Conservation (phyloP, 2,888 invertebrate genomes). For the Clepsis dumicolana region DNA sequence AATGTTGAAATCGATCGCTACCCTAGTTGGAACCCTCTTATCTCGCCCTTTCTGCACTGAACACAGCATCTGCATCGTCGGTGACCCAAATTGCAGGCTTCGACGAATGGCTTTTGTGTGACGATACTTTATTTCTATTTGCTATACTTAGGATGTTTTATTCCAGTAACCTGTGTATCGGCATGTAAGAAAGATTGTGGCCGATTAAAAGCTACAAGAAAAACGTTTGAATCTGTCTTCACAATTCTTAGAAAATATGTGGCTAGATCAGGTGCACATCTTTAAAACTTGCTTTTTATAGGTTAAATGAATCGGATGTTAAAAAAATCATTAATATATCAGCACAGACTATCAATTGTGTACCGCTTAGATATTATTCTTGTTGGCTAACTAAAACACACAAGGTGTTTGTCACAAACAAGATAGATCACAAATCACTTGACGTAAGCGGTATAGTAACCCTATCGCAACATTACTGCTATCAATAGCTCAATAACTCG, state of each 20-base stretch:
- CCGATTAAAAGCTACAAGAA: background rate
- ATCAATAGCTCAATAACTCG: constrained; percentile 65
- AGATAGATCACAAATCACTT: constrained; percentile 29
- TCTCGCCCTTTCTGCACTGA: constrained; percentile 70
- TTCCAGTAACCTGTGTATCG: background rate
- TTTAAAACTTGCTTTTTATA: too few relatives aligned
- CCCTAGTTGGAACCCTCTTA: constrained; percentile 63
- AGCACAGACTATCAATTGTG: too few relatives aligned
- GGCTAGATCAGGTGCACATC: too few relatives aligned
- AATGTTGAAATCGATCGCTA: constrained; percentile 47
- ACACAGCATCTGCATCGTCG: constrained; percentile 64
- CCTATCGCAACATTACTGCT: constrained; percentile 47
- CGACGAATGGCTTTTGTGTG: constrained; percentile 54
- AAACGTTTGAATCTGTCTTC: too few relatives aligned
- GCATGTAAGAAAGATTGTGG: too few relatives aligned
- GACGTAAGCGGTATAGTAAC: constrained; percentile 25
- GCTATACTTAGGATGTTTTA: too few relatives aligned
- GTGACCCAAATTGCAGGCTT: constrained; percentile 74
- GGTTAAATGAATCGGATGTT: too few relatives aligned
- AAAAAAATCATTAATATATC: too few relatives aligned
- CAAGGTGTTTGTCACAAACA: constrained; percentile 2
- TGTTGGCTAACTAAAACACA: background rate
- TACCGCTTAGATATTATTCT: background rate
- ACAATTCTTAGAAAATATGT: too few relatives aligned
- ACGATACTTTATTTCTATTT: constrained; percentile 49